Percentiles rank a stretch among this genome's conserved stretches.
Conservation (phyloP, 2,888 invertebrate species). For the Apoderus coryli region DNA sequence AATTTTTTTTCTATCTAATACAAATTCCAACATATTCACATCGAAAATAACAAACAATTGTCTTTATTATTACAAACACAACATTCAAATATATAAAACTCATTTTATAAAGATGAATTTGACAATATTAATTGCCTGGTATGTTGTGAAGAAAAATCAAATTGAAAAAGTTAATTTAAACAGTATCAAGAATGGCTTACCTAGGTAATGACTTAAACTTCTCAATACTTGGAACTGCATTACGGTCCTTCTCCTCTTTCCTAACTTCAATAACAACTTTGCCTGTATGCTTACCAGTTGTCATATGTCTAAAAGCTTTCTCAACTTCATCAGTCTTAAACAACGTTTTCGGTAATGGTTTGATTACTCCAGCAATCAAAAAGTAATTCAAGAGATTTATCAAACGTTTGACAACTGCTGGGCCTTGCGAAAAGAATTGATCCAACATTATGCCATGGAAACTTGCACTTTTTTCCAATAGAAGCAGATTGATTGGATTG, state of each 20-base stretch:
- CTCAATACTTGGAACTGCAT: not conserved
- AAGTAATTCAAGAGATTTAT: conserved; percentile 5
- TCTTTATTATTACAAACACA: no score
- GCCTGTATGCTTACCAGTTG: conserved; percentile 65
- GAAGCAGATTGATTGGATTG: conserved; percentile 45
- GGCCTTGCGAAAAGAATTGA: conserved; percentile 14
- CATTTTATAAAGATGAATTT: no score
- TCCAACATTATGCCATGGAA: conserved; percentile 72
- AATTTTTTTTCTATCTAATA: no score
- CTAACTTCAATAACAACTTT: conserved; percentile 41
- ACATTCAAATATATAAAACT: no score
- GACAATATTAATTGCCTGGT: no score
- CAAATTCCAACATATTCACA: no score
- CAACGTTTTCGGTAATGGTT: conserved; percentile 49
- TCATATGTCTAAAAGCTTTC: conserved; percentile 51
- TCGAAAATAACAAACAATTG: no score
- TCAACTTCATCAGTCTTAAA: conserved; percentile 54
- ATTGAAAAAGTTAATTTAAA: no score
- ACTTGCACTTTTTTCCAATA: conserved; percentile 55
- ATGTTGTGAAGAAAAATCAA: no score
- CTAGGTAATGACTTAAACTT: conserved; percentile 3
- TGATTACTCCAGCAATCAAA: conserved; percentile 40
- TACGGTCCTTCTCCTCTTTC: conserved; percentile 23
- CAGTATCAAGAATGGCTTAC: not conserved
- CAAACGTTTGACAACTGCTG: conserved; percentile 9